Conservation (phyloP, 1,140 invertebrate species). For the Ceratina calcarata region DNA sequence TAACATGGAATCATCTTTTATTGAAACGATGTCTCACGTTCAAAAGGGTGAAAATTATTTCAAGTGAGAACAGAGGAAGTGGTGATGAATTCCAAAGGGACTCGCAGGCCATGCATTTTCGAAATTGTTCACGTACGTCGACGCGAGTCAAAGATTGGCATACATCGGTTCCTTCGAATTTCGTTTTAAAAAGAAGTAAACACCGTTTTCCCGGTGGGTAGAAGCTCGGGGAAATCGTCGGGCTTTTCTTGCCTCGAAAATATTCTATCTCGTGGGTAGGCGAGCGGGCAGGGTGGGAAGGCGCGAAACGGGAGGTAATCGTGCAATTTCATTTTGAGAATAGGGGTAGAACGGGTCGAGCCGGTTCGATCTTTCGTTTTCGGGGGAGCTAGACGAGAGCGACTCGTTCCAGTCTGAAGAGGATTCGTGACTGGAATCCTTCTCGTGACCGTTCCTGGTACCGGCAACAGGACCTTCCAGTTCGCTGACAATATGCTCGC, state of each 20-base stretch:
- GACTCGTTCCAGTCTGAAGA: constrained; percentile 40
- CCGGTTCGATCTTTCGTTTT: constrained; percentile 45
- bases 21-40: no score
- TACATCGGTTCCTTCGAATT: no score
- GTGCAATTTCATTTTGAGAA: constrained; percentile 62
- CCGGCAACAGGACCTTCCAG: constrained; percentile 20
- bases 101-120: no score
- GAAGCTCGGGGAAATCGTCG: neutral
- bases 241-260: constrained; percentile 19
- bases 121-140: no score
- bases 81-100: no score
- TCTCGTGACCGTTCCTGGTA: neutral
- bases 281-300: constrained; percentile 7
- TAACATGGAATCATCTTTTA: no score
- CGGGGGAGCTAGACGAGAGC: constrained; percentile 13
- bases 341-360: constrained; percentile 35
- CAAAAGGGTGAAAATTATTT: no score
- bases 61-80: no score
- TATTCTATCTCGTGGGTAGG: constrained; percentile 27
- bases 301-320: constrained; percentile 61
- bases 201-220: neutral
- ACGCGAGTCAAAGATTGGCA: no score
- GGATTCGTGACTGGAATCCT: constrained; percentile 59
- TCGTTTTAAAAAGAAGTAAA: neutral
- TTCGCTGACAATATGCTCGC: constrained; percentile 12